Percentiles rank a stretch among this genome's conserved stretches.
Conservation (phyloP, 2,888 invertebrate species). For the Lampropteryx suffumata region DNA sequence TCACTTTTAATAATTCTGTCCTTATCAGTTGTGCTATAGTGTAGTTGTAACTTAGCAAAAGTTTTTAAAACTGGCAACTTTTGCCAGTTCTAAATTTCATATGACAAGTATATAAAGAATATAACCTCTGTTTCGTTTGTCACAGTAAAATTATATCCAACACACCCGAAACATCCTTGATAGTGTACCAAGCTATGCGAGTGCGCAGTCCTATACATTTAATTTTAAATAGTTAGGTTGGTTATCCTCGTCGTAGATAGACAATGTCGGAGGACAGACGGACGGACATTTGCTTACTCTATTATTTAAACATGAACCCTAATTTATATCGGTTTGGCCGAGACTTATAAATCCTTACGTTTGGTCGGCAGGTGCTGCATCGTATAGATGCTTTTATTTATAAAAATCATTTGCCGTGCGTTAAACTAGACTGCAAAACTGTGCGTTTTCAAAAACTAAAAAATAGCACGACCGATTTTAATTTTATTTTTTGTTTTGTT, state of each 20-base stretch:
- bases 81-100: too few relatives aligned
- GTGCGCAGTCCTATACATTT: slow-evolving; percentile 52
- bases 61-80: too few relatives aligned
- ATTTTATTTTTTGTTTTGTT: too few relatives aligned
- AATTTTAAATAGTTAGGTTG: slow-evolving; percentile 52
- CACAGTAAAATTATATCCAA: slow-evolving; percentile 4
- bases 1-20: too few relatives aligned
- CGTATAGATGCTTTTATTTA: too few relatives aligned
- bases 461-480: too few relatives aligned
- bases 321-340: slow-evolving; percentile 41
- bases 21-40: too few relatives aligned
- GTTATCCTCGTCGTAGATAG: slow-evolving; percentile 53
- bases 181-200: slow-evolving; percentile 32
- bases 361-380: slow-evolving; percentile 3
- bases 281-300: slow-evolving; percentile 45
- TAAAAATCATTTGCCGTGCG: too few relatives aligned
- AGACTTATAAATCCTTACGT: not conserved
- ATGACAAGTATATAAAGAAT: too few relatives aligned
- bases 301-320: slow-evolving; percentile 43
- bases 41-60: too few relatives aligned
- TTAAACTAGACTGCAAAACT: too few relatives aligned
- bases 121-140: not conserved
- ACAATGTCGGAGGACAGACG: slow-evolving; percentile 47
- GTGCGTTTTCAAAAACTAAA: too few relatives aligned
- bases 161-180: slow-evolving; percentile 29